These are phyloP conservation scores for Poliocrania exsul DNA, from an alignment of 2,797 vertebrate species.

Conservation along the genomic window DNA sequence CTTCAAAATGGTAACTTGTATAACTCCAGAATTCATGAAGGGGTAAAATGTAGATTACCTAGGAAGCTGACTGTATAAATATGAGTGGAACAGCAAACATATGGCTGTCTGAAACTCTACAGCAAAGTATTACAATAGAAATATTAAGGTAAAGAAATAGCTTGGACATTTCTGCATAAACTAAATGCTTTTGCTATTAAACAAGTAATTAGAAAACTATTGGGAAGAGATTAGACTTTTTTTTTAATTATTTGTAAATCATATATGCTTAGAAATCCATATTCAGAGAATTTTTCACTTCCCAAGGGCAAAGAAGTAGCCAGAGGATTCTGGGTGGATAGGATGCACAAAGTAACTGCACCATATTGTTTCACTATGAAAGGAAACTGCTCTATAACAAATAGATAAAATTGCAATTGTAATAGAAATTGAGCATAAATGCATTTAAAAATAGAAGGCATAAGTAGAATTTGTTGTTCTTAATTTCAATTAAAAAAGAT, in stretches of 20 bases:
- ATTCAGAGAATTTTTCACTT: neutral
- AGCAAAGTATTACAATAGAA: neutral
- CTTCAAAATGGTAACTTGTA: neutral
- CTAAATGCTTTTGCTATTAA: neutral
- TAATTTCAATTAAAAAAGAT: conserved; percentile 15
- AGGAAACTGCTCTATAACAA: neutral
- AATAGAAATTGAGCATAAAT: neutral
- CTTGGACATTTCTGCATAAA: neutral
- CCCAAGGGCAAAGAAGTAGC: neutral
- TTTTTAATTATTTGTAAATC: neutral
- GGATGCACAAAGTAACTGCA: neutral
- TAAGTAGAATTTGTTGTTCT: conserved; percentile 13
- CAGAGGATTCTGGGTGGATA: neutral
- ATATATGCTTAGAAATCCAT: neutral
- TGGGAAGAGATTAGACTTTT: neutral
- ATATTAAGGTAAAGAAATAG: neutral
- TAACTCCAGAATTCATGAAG: neutral
- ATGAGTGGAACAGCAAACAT: neutral
- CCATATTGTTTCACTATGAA: neutral
- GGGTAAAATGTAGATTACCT: neutral
- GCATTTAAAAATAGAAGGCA: conserved; percentile 16
- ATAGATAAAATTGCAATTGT: neutral
- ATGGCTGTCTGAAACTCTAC: neutral
- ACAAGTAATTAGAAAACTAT: neutral
- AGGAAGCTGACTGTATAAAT: neutral